These are phyloP conservation scores for Athalia rosae DNA, from an alignment of 2,888 invertebrate species.

Conservation along the genomic window DNA sequence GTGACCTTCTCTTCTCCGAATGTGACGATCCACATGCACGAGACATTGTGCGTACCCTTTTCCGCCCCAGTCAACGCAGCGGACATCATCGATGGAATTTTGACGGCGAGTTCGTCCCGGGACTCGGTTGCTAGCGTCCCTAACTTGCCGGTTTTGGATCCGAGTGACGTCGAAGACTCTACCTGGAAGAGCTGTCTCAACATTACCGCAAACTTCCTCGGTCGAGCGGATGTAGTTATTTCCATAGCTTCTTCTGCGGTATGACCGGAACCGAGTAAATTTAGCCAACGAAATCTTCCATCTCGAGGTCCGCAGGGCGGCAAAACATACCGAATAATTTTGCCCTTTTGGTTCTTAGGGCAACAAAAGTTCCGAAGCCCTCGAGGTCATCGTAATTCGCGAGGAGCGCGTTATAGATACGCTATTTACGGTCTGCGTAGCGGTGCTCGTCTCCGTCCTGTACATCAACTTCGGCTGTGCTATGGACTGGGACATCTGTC, in stretches of 20 bases:
- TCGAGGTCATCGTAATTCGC: conserved; percentile 78
- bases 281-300: neutral
- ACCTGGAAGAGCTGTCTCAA: conserved; percentile 69
- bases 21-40: conserved; percentile 75
- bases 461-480: conserved; percentile 95
- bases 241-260: conserved; percentile 53
- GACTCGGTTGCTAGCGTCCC: conserved; percentile 55
- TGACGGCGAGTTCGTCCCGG: conserved; percentile 54
- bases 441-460: conserved; percentile 84
- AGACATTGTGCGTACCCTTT: conserved; percentile 72
- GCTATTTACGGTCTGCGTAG: conserved; percentile 85
- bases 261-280: conserved; percentile 3
- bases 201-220: conserved; percentile 75
- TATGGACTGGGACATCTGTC: conserved; percentile 84
- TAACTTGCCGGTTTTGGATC: neutral
- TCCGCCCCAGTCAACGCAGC: conserved; percentile 67
- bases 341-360: conserved; percentile 49
- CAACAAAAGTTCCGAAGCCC: conserved; percentile 58
- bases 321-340: conserved; percentile 43
- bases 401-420: conserved; percentile 81
- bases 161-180: conserved; percentile 55
- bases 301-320: neutral
- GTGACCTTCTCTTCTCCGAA: conserved; percentile 61
- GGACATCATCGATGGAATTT: conserved; percentile 49
- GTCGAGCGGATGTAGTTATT: conserved; percentile 67